Percentiles rank a stretch among this genome's conserved stretches.
These are phyloP conservation scores for Agriotes lineatus DNA, from an alignment of 2,888 invertebrate species.

Conservation along the genomic window DNA sequence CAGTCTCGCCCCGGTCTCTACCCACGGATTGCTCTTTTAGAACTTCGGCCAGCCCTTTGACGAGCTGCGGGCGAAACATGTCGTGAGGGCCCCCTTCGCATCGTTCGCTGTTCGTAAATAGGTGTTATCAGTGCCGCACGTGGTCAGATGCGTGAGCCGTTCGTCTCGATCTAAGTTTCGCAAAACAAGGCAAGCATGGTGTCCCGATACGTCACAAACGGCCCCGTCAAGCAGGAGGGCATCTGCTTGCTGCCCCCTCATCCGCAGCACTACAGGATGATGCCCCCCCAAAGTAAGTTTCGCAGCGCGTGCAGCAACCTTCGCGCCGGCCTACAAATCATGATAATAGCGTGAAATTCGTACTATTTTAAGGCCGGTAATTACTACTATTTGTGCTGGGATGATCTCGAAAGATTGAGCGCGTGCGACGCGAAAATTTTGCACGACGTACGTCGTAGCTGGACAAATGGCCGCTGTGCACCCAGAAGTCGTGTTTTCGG, in stretches of 20 bases:
- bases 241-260: slow-evolving; percentile 61
- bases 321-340: slow-evolving; percentile 22
- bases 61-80: slow-evolving; percentile 18
- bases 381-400: slow-evolving; percentile 20
- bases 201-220: slow-evolving; percentile 63
- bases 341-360: slow-evolving; percentile 25
- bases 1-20: neutral
- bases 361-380: slow-evolving; percentile 19
- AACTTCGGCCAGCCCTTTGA: slow-evolving; percentile 19
- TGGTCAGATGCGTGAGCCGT: slow-evolving; percentile 23
- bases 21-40: slow-evolving; percentile 17
- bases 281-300: slow-evolving; percentile 60
- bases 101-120: slow-evolving; percentile 1
- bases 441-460: too few species aligned
- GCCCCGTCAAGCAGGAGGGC: slow-evolving; percentile 64
- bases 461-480: too few species aligned
- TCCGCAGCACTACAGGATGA: slow-evolving; percentile 62
- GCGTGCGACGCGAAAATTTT: slow-evolving; percentile 18
- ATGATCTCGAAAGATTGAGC: neutral
- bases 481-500: too few species aligned
- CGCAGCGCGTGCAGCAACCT: slow-evolving; percentile 16
- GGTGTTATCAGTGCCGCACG: slow-evolving; percentile 19
- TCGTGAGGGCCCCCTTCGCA: slow-evolving; percentile 22
- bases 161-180: slow-evolving; percentile 25
- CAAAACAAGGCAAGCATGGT: slow-evolving; percentile 57